Evolutionary conservation across 1,140 invertebrate species (phyloP).

Genomic region (Leucophenga varia): DNA sequence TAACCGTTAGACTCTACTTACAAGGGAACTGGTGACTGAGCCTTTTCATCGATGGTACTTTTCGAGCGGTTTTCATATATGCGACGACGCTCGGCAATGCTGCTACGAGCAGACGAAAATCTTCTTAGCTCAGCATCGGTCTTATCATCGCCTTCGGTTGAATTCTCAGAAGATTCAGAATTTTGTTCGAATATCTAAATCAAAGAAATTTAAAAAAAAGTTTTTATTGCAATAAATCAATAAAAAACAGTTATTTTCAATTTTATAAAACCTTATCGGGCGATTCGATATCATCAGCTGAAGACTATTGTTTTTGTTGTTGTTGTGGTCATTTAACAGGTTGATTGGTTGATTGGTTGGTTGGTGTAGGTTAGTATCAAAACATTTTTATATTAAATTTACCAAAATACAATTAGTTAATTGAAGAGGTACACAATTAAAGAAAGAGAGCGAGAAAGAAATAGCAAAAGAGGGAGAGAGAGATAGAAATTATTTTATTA

Average conservation of each 20-base stretch:
- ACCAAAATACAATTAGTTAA: not conserved
- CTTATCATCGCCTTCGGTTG: constrained; percentile 51
- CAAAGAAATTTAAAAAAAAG: constrained; percentile 55
- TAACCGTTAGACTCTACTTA: too few relatives aligned
- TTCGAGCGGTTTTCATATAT: constrained; percentile 72
- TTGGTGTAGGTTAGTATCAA: constrained; percentile 22
- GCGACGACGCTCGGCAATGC: constrained; percentile 75
- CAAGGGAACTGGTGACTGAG: constrained; percentile 70
- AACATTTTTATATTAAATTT: too few relatives aligned
- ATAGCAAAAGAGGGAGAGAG: not conserved
- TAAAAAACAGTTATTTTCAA: too few relatives aligned
- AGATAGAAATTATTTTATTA: not conserved
- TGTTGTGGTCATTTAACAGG: constrained; percentile 9
- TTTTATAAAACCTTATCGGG: constrained; percentile 40
- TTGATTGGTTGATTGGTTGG: constrained; percentile 18
- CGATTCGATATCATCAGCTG: constrained; percentile 54
- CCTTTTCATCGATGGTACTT: constrained; percentile 66
- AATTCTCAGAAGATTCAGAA: constrained; percentile 52
- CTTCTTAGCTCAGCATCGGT: constrained; percentile 51
- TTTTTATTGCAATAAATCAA: not conserved
- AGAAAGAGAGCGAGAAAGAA: constrained; percentile 11
- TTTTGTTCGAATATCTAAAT: constrained; percentile 51
- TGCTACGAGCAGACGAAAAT: constrained; percentile 62
- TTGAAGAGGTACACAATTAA: not conserved
- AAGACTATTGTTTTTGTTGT: constrained; percentile 34